These are phyloP conservation scores for Vultur gryphus DNA, from an alignment of 2,797 vertebrate genomes.

Conservation along the genomic window DNA sequence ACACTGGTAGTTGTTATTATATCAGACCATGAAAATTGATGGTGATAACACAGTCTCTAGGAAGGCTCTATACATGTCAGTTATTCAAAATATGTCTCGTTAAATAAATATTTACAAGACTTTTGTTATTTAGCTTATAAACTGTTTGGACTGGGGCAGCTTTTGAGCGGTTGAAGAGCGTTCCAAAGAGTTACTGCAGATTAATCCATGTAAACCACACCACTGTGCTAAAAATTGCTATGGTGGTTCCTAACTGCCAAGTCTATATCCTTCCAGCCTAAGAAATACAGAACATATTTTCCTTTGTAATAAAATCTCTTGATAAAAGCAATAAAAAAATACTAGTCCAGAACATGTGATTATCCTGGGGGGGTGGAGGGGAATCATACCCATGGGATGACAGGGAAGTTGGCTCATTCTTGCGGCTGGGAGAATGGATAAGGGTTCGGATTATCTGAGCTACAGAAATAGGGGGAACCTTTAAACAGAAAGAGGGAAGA, in stretches of 20 bases:
- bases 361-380: slow-evolving; percentile 16
- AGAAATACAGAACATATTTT: slow-evolving; percentile 50
- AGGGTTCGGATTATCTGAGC: not conserved
- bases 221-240: slow-evolving; percentile 59
- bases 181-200: slow-evolving; percentile 60
- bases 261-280: not conserved
- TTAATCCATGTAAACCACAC: slow-evolving; percentile 65
- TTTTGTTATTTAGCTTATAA: slow-evolving; percentile 71
- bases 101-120: slow-evolving; percentile 80
- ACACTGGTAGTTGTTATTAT: slow-evolving; percentile 71
- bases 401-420: not conserved
- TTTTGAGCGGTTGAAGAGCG: slow-evolving; percentile 24
- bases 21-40: slow-evolving; percentile 72
- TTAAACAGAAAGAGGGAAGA: not conserved
- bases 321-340: slow-evolving; percentile 56
- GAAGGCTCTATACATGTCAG: slow-evolving; percentile 69
- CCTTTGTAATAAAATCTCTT: slow-evolving; percentile 50
- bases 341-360: slow-evolving; percentile 52
- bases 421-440: not conserved
- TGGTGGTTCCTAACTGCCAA: slow-evolving; percentile 31
- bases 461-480: not conserved
- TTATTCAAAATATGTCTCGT: slow-evolving; percentile 76
- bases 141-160: slow-evolving; percentile 64
- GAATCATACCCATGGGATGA: slow-evolving; percentile 51
- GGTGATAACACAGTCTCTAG: slow-evolving; percentile 69